phyloP scores from a whole-genome alignment of 2,113 vertebrate species.

The Orthonyx spaldingii region DNA sequence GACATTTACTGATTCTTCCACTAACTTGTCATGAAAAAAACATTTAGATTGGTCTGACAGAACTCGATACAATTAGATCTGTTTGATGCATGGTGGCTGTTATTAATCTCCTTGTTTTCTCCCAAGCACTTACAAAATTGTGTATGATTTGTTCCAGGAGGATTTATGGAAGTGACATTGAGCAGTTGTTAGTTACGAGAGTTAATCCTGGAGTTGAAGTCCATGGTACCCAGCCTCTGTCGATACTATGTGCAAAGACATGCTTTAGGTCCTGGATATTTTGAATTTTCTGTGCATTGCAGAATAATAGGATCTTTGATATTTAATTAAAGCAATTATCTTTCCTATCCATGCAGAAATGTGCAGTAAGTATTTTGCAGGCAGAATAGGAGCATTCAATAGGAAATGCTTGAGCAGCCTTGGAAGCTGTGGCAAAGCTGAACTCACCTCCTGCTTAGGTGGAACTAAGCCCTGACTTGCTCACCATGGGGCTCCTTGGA shows the following conservation, averaged over 20 bases:
- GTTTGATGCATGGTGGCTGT: neutral
- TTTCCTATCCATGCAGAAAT: neutral
- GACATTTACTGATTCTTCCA: neutral
- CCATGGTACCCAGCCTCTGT: neutral
- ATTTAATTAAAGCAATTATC: neutral
- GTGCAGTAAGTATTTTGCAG: neutral
- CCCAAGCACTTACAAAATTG: neutral
- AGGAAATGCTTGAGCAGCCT: neutral
- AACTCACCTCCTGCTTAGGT: neutral
- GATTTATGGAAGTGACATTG: neutral
- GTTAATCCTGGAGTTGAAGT: neutral
- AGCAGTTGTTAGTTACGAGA: neutral
- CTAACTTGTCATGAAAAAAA: neutral
- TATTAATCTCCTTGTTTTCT: neutral
- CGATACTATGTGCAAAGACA: neutral
- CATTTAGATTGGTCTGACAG: neutral
- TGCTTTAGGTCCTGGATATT: neutral
- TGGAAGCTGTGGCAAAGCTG: neutral
- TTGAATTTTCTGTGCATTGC: neutral
- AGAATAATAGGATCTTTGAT: neutral
- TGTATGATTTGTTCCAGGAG: neutral
- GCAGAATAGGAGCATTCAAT: neutral
- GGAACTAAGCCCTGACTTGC: neutral
- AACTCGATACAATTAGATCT: neutral
- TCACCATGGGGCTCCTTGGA: rapidly evolving